These are phyloP conservation scores for Monochamus alternatus DNA, from an alignment of 2,888 invertebrate genomes.

Conservation along the genomic window DNA sequence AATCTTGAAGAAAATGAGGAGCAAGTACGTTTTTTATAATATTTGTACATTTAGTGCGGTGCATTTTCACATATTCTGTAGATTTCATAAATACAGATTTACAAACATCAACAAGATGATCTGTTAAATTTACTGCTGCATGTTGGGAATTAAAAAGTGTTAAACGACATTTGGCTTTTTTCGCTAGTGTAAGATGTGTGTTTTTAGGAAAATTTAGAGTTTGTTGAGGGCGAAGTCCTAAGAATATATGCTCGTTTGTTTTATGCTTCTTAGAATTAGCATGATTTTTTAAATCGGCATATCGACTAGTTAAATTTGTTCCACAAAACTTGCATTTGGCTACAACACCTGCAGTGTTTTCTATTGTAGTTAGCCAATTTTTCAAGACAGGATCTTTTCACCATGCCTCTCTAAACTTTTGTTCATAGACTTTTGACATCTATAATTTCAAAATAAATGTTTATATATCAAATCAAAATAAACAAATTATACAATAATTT, in stretches of 20 bases:
- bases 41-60: slow-evolving; percentile 45
- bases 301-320: slow-evolving; percentile 26
- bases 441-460: neutral
- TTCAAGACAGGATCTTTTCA: slow-evolving; percentile 41
- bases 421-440: neutral
- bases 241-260: slow-evolving; percentile 27
- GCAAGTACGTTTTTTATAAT: slow-evolving; percentile 51
- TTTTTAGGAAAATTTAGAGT: neutral
- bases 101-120: slow-evolving; percentile 21
- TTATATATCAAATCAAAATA: neutral
- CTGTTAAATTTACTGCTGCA: neutral
- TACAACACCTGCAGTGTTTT: slow-evolving; percentile 33
- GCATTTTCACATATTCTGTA: slow-evolving; percentile 42
- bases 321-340: slow-evolving; percentile 44
- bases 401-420: neutral
- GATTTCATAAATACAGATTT: neutral
- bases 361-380: slow-evolving; percentile 36
- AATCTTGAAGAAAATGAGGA: slow-evolving; percentile 46
- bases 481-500: neutral
- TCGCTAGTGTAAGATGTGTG: neutral
- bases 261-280: slow-evolving; percentile 42
- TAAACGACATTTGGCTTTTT: neutral
- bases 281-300: slow-evolving; percentile 41
- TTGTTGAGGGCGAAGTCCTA: slow-evolving; percentile 17
- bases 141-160: neutral